Base-by-base conservation (phyloP, 2,113 vertebrate species). In the Caloenas nicobarica region DNA sequence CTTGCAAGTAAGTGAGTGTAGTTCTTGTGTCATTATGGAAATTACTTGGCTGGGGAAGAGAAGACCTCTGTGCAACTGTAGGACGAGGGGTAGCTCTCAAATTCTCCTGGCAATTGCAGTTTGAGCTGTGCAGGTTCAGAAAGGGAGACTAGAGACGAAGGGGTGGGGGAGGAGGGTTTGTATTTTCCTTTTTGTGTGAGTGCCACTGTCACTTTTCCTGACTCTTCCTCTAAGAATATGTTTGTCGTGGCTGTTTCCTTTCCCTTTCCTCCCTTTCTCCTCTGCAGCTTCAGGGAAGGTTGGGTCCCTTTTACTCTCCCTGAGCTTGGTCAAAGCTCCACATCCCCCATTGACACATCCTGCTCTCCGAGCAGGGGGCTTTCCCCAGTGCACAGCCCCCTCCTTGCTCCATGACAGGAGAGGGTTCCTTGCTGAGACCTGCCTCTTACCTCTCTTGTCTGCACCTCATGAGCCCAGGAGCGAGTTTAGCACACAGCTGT, bases 1-100 rank as follows among this genome's bases (percentile, higher is more conserved):
- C 99, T 95, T 99, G 99, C 99, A 99, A 99, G 99, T 99, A 98
- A 99, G 99, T 99, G 96, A 93, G 95, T 97, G 74, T 76, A 72
- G 72, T 93, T 93, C 89, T 95, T 96, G 74, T 96, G 87, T 84
- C 72, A 77, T 31, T 87, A 68, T 48, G 76, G 91, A 93, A 83
- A 34, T 89, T n/a, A 70, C 66, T 83, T 93, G 84, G 48, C 58
- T 40, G 68, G 73, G 62, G 60, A 33, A 81, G 25, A 78, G 31
- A 44, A 78, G 50, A 86, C 22, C 38, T 88, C 87, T 81, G 57
- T 73, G 76, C 38, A 33, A 7, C 51, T 83, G 69, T 69, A 3
- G 14, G 71, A 64, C 48, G 26, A 2, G 33, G 51, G 38, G 22
- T 54, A 54, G 57, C 69, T 71, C 51, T 40, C 79, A 68, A 86